A percentile compares a stretch with the other conserved stretches of the same genome.
phyloP scores from a whole-genome alignment of 2,797 vertebrate genomes.

The Sarcophilus harrisii region DNA sequence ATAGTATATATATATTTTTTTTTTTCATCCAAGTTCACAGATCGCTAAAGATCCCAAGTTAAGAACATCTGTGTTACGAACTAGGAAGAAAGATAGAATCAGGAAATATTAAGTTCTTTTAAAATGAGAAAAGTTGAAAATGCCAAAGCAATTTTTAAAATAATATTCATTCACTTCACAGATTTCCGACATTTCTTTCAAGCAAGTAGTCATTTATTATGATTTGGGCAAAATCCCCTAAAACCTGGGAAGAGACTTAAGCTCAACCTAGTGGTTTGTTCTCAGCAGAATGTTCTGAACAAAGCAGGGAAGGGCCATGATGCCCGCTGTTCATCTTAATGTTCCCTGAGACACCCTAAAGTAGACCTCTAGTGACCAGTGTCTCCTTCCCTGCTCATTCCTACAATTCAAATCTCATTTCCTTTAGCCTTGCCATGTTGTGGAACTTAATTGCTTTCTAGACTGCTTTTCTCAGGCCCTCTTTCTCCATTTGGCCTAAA shows the following conservation, averaged over 20 bases:
- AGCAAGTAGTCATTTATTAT: neutral
- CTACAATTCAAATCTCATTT: conserved; percentile 46
- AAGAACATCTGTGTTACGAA: neutral
- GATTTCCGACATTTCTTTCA: conserved; percentile 25
- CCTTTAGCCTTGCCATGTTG: conserved; percentile 39
- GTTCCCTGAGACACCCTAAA: conserved; percentile 4
- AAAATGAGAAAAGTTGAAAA: neutral
- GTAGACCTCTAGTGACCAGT: conserved; percentile 23
- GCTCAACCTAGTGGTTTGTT: conserved; percentile 5
- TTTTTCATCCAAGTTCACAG: neutral
- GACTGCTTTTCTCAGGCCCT: neutral
- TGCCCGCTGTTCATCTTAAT: conserved; percentile 33
- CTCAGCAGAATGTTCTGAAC: conserved; percentile 26
- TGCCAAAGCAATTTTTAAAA: conserved; percentile 27
- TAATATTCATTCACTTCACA: conserved; percentile 48
- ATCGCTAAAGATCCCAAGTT: neutral
- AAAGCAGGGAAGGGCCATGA: neutral
- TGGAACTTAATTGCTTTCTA: conserved; percentile 43
- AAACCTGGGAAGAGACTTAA: conserved; percentile 25
- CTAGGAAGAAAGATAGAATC: neutral
- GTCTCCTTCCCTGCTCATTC: neutral
- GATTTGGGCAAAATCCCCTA: conserved; percentile 46
- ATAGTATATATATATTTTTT: too few relatives aligned
- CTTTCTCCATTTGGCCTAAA: conserved; percentile 34
- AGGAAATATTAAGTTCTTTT: conserved; percentile 44